These are phyloP conservation scores for Cosmopolites sordidus DNA, from an alignment of 2,888 invertebrate species.

Conservation along the genomic window DNA sequence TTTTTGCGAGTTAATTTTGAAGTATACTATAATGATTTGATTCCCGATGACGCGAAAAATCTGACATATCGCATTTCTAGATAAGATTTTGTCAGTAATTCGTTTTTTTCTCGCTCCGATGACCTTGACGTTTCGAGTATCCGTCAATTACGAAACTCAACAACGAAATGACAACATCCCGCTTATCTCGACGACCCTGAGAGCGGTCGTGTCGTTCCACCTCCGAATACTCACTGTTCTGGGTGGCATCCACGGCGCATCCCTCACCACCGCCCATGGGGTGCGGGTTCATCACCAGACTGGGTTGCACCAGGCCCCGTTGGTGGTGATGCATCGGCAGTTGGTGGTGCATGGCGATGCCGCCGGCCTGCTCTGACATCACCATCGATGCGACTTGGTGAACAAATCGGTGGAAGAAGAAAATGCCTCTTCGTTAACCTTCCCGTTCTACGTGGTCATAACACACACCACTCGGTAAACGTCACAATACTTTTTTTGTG, in stretches of 20 bases:
- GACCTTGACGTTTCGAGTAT: too few species aligned
- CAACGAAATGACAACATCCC: too few species aligned
- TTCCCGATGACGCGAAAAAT: too few species aligned
- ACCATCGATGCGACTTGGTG: conserved; percentile 53
- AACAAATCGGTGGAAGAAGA: neutral
- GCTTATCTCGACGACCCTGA: too few species aligned
- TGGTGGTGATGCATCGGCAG: conserved; percentile 52
- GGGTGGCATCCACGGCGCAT: conserved; percentile 42
- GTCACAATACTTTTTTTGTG: neutral
- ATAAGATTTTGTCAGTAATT: too few species aligned
- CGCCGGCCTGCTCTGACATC: conserved; percentile 60
- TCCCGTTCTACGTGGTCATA: neutral
- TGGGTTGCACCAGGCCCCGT: conserved; percentile 56
- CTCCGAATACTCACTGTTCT: conserved; percentile 24
- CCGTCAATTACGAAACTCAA: too few species aligned
- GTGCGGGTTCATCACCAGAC: conserved; percentile 58
- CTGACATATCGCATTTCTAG: too few species aligned
- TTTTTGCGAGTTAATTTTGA: too few species aligned
- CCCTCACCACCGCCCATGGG: conserved; percentile 38
- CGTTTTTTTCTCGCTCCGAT: too few species aligned
- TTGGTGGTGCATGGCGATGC: conserved; percentile 63
- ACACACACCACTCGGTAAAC: neutral
- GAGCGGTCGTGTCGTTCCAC: too few species aligned
- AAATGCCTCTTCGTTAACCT: neutral
- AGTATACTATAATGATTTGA: too few species aligned